Base-by-base conservation (phyloP, 2,888 invertebrate species). In the Autographa gamma region DNA sequence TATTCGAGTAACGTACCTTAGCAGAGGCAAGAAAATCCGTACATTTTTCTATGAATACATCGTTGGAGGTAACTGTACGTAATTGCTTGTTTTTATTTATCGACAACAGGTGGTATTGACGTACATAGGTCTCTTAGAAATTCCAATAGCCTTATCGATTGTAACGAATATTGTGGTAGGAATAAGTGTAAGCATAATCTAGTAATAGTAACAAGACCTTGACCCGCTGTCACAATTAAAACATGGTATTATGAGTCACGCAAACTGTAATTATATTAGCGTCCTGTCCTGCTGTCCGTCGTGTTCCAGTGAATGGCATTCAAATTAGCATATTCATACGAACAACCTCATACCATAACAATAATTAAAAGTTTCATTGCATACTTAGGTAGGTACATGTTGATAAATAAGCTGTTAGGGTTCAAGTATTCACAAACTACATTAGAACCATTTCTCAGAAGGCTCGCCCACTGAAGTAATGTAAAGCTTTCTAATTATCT, bases 191-290 rank as follows among this genome's bases (percentile, higher is more conserved):
- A 71, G 71, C 71, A 77, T 63, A 80, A n/a, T 48, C 48, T 68
- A 70, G 60, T 63, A 73, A 70, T 68, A 64, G 60, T 13, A 69
- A 77, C 56, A 63, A 69, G 63, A 66, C 84, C 84, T 83, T 85
- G 85, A 83, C 87, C 87, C 65, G 77, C 68, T 81, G 81, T 80
- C 82, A 86, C 78, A 74, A 81, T 81, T 83, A 78, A 79, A 71
- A 75, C 61, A 63, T 61, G 52, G 66, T 72, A 73, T 64, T 64
- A 69, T 64, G 75, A 79, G 84, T 84, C 88, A 88, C 87, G 88
- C 86, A 48, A 86, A 76, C 71, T 74, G 79, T 85, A 84, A 84
- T 83, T 87, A 86, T 84, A 85, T 86, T 85, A 84, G 77, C 77
- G 70, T 79, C 72, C 82, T 56, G 19, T 56, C 54, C 54, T 25